These are phyloP conservation scores for Dioctria rufipes DNA, from an alignment of 2,888 invertebrate species.

Conservation along the genomic window DNA sequence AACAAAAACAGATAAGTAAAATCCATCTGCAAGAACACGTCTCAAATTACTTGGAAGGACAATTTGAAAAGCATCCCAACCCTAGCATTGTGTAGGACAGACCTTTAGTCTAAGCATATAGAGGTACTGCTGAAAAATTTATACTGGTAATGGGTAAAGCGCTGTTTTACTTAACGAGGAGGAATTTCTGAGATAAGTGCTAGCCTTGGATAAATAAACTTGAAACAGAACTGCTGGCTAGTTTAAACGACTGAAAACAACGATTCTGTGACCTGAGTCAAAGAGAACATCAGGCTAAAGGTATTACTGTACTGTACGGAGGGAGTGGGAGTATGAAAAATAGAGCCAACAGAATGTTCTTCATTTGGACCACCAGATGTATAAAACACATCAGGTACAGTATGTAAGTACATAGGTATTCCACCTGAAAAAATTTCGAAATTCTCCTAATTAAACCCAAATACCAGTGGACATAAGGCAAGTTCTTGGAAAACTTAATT, in stretches of 20 bases:
- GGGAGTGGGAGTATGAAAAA: neutral
- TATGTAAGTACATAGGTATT: constrained; percentile 1
- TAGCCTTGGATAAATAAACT: constrained; percentile 16
- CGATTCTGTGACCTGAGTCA: constrained; percentile 23
- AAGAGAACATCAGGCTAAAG: constrained; percentile 9
- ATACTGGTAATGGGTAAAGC: constrained; percentile 13
- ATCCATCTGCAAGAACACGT: neutral
- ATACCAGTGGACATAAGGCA: constrained; percentile 9
- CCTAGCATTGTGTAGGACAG: neutral
- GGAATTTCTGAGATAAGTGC: constrained; percentile 27
- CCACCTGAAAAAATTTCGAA: constrained; percentile 7
- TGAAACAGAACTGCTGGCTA: neutral
- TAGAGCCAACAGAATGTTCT: neutral
- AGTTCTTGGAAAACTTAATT: constrained; percentile 43
- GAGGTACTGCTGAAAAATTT: constrained; percentile 19
- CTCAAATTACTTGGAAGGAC: neutral
- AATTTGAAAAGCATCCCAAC: neutral
- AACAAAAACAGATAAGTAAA: neutral
- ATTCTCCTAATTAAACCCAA: constrained; percentile 37
- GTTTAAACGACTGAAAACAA: neutral
- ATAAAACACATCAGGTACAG: neutral
- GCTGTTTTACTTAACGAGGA: constrained; percentile 26
- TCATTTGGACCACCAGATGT: neutral
- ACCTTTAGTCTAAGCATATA: neutral
- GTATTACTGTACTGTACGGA: neutral